Evolutionary conservation across 2,113 vertebrate species (phyloP).

Genomic region (Dinomys branickii): DNA sequence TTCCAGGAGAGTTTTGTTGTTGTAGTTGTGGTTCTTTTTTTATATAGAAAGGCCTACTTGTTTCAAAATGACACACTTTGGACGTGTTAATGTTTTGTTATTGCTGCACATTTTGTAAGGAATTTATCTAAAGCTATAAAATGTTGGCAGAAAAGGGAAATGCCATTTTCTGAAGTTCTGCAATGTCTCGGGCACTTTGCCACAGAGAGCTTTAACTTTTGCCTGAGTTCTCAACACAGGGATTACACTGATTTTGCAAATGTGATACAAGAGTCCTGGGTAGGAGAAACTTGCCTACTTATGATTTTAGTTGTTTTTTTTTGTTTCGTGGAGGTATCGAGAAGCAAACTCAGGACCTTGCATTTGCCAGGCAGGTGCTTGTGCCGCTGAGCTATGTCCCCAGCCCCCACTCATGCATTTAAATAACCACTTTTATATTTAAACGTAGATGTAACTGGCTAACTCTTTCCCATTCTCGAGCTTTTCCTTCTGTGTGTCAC

Average conservation of each 20-base stretch:
- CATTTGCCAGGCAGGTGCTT: too few species aligned
- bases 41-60: neutral
- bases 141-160: neutral
- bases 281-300: neutral
- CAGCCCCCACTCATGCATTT: too few species aligned
- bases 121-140: neutral
- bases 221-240: neutral
- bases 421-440: neutral
- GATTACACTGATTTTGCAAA: neutral
- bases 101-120: neutral
- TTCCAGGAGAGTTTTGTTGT: neutral
- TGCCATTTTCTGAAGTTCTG: neutral
- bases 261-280: neutral
- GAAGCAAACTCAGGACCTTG: too few species aligned
- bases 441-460: neutral
- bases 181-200: neutral
- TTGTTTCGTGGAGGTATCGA: too few species aligned
- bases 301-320: too few species aligned
- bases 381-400: too few species aligned
- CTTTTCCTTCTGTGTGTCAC: neutral
- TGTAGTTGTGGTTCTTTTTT: neutral
- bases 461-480: neutral
- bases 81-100: neutral
- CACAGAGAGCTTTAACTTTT: neutral
- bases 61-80: neutral